Base-by-base conservation (phyloP, 2,888 invertebrate species). In the Tinea pellionella region DNA sequence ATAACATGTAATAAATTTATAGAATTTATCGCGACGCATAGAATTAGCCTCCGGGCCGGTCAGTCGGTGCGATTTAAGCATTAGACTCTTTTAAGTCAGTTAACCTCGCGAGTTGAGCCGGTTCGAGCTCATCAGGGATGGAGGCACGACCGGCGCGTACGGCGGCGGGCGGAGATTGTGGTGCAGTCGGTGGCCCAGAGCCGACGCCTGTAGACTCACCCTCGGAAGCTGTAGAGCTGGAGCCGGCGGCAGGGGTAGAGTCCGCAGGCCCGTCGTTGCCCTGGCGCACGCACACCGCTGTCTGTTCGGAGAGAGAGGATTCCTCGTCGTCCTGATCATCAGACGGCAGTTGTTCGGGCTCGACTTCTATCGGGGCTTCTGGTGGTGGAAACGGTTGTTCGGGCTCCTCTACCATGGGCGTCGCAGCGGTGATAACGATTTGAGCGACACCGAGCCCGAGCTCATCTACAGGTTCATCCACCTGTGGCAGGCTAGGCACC, bases 341-440 rank as follows among this genome's bases (percentile, higher is more conserved):
- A 61, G 75, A 71, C 56, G 65, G 67, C 42, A 62, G 69, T 63
- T 41, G 65, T 53, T 68, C 69, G 42, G 62, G 62, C 51, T 72
- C 70, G 7, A 37, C 60, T 53, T 67, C 63, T 3, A 73, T 18
- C 79, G 80, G 24, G 2, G 24, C 74, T 63, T 86, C 89, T 8
- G 84, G 73, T 2, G 92, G 92, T 12, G 94, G 94, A 83, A 94
- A 94, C 37, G 92, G 90, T 72, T 91, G 92, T 66, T 94, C 95
- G 43, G 94, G 90, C 72, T 95, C 95, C 81, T 97, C 96, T 69
- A 92, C 88, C 94, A 95, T 95, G 53, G 97, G 97, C 51, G 97
- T 97, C 64, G 97, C 96, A 60, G 96, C 96, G 56, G 96, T 97
- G 77, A 97, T 96, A 62, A 96, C 95, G 68, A 97, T 96, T 79